Conservation (phyloP, 2,113 vertebrate genomes). For the Emberiza fucata region DNA sequence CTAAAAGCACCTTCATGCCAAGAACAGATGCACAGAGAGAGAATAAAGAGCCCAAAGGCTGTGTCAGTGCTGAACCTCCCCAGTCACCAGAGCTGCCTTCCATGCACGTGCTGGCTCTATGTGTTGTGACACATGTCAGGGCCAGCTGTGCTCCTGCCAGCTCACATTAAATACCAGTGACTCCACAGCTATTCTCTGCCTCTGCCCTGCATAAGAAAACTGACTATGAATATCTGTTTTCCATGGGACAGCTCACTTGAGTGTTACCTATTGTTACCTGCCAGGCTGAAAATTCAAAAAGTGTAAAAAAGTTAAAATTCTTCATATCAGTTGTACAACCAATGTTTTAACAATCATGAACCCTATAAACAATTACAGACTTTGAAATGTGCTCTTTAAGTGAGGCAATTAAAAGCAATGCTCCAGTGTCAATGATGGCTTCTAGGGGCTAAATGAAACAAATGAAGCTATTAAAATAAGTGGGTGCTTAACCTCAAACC, state of each 20-base stretch:
- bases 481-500: constrained; percentile 41
- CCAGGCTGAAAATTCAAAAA: constrained; percentile 1
- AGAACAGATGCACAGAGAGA: not conserved
- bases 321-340: not conserved
- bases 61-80: not conserved
- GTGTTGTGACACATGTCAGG: not conserved
- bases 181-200: not conserved
- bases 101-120: not conserved
- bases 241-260: not conserved
- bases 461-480: constrained; percentile 59
- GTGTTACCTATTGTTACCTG: not conserved
- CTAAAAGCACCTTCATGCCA: not conserved
- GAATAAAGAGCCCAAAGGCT: not conserved
- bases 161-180: not conserved
- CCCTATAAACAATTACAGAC: not conserved
- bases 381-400: constrained; percentile 50
- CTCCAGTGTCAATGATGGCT: not conserved
- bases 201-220: not conserved
- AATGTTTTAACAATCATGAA: not conserved
- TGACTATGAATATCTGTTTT: not conserved
- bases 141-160: not conserved
- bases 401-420: constrained; percentile 57
- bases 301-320: not conserved
- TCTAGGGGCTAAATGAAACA: constrained; percentile 41
- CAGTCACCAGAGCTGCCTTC: not conserved